These are phyloP conservation scores for Heliocidaris erythrogramma DNA, from an alignment of 35 echinoderm and acorn worm species.

Conservation along the genomic window DNA sequence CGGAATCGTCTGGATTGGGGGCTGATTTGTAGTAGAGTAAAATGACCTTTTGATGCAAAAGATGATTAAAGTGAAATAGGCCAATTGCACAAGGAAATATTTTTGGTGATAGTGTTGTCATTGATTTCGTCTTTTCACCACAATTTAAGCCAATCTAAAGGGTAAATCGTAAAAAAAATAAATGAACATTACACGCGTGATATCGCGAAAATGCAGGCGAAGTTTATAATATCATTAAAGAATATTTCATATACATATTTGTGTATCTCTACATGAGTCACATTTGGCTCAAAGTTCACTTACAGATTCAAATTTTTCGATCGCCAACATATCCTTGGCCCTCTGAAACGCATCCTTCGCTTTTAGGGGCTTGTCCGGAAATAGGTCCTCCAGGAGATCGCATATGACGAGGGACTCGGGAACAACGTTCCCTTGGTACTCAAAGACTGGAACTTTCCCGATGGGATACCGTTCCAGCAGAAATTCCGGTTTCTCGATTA, in stretches of 20 bases:
- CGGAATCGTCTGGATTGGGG: background rate
- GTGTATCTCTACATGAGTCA: no score
- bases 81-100: no score
- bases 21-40: background rate
- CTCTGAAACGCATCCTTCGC: slow-evolving; percentile 53
- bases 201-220: no score
- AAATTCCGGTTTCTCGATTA: slow-evolving; percentile 69
- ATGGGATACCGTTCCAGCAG: slow-evolving; percentile 61
- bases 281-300: background rate
- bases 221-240: no score
- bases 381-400: slow-evolving; percentile 67
- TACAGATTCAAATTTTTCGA: slow-evolving; percentile 17
- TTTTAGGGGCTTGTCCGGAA: slow-evolving; percentile 55
- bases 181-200: no score
- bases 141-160: no score
- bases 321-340: slow-evolving; percentile 52
- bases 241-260: no score
- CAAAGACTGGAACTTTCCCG: slow-evolving; percentile 64
- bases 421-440: slow-evolving; percentile 59
- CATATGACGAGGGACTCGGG: slow-evolving; percentile 58
- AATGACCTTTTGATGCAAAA: background rate
- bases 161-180: no score
- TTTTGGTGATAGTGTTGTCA: no score
- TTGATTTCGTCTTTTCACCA: no score
- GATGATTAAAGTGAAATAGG: background rate